Percentiles rank a stretch among this genome's conserved stretches.
Evolutionary conservation across 2,888 invertebrate genomes (phyloP).

Genomic region (Anticlea derivata): DNA sequence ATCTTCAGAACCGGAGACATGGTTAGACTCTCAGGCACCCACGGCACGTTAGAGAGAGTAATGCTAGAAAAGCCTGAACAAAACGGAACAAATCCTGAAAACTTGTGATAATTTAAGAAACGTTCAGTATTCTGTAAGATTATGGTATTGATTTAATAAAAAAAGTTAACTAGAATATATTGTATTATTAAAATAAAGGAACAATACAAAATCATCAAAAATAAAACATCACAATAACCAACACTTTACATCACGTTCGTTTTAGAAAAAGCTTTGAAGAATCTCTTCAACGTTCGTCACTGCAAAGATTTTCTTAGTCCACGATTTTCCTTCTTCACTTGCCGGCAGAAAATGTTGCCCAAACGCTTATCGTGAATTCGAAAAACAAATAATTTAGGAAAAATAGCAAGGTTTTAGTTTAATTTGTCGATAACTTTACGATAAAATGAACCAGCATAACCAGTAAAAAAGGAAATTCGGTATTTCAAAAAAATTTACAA

Average conservation of each 20-base stretch:
- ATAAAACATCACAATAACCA: slow-evolving; percentile 30
- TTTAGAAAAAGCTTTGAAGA: background rate
- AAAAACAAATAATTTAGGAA: too few species aligned
- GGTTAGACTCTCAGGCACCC: slow-evolving; percentile 78
- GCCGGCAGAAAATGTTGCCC: too few species aligned
- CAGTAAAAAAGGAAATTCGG: too few species aligned
- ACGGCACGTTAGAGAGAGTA: slow-evolving; percentile 70
- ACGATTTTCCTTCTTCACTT: too few species aligned
- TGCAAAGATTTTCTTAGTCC: background rate
- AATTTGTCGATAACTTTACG: too few species aligned
- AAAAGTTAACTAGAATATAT: slow-evolving; percentile 3
- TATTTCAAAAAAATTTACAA: too few species aligned
- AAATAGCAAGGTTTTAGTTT: too few species aligned
- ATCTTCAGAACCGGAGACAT: slow-evolving; percentile 87
- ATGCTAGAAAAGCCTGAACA: slow-evolving; percentile 38
- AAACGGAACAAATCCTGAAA: background rate
- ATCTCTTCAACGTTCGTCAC: background rate
- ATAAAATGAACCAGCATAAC: too few species aligned
- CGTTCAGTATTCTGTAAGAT: background rate
- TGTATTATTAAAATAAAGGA: slow-evolving; percentile 24
- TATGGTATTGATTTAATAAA: slow-evolving; percentile 13
- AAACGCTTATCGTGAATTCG: too few species aligned
- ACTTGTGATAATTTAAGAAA: background rate
- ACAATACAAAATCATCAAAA: slow-evolving; percentile 28
- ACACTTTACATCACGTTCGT: slow-evolving; percentile 20